These are phyloP conservation scores for Osmerus eperlanus DNA, from an alignment of 2,113 vertebrate species.

Conservation along the genomic window DNA sequence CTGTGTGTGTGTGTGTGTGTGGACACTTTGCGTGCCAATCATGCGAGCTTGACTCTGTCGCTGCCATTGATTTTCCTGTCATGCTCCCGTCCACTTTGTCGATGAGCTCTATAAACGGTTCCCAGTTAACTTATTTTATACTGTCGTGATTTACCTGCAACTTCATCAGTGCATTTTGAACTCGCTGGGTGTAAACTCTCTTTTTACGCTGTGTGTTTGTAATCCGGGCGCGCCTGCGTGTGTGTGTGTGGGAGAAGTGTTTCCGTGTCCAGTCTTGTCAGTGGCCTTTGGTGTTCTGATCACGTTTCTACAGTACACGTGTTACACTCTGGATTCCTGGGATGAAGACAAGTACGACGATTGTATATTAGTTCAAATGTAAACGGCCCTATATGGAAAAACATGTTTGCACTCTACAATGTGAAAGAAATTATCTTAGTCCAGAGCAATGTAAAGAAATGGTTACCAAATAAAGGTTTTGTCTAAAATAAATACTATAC, in stretches of 20 bases:
- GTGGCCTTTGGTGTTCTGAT: slow-evolving; percentile 65
- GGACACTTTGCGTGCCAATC: slow-evolving; percentile 60
- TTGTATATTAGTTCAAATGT: slow-evolving; percentile 58
- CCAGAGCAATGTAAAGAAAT: slow-evolving; percentile 35
- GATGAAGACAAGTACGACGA: slow-evolving; percentile 38
- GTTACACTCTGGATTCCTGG: slow-evolving; percentile 5
- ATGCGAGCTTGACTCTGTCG: slow-evolving; percentile 32
- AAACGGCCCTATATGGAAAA: slow-evolving; percentile 31
- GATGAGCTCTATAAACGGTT: slow-evolving; percentile 12
- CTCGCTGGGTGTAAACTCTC: slow-evolving; percentile 41
- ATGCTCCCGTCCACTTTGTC: slow-evolving; percentile 47
- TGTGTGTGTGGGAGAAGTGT: slow-evolving; percentile 29
- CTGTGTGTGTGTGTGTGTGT: background rate
- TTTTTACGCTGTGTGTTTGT: slow-evolving; percentile 42
- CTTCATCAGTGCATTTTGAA: slow-evolving; percentile 47
- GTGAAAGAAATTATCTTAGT: slow-evolving; percentile 38
- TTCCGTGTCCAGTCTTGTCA: slow-evolving; percentile 51
- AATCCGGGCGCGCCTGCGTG: background rate
- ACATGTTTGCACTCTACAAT: slow-evolving; percentile 63
- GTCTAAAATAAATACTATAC: slow-evolving; percentile 32
- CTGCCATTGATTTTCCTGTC: slow-evolving; percentile 50
- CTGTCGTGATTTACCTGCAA: slow-evolving; percentile 33
- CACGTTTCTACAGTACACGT: slow-evolving; percentile 18
- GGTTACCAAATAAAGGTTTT: slow-evolving; percentile 70
- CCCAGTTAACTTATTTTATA: slow-evolving; percentile 57